Base-by-base conservation (phyloP, 2,797 vertebrate genomes). In the Neoniphon sammara region DNA sequence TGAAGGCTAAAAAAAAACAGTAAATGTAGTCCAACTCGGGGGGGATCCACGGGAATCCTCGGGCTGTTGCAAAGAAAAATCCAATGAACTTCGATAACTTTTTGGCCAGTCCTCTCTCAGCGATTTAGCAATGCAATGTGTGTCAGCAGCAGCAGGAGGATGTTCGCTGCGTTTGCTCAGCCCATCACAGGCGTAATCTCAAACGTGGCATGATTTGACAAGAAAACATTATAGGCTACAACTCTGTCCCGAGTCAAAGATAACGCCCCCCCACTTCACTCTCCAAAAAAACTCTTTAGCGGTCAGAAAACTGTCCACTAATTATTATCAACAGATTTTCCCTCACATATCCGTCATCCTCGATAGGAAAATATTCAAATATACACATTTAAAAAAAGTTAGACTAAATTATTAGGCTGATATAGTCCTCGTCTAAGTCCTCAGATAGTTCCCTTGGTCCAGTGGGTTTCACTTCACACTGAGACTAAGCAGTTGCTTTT, bases 161-260 rank as follows among this genome's bases (percentile, higher is more conserved):
- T 2, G 72, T 73, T 56, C 66, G 56, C 18, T 46, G 27, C 50
- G 50, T 34, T 53, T 42, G 81, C 73, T 88, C 84, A 81, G 77
- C 73, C 61, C 86, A 84, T 82, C 80, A 74, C 82, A 83, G 53
- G 85, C 85, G 74, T 60, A 20, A 82, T 88, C 86, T 88, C 64
- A 81, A 81, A 88, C 87, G 85, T 92, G 83, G 90, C 91, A 85
- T 81, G 71, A 79, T 58, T 75, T 54, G 23, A 18, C 70, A 71
- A 73, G 75, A 49, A 83, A 74, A 64, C 52, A 23, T 47, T 25
- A 70, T 27, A 34, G 31, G 31, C 31, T 34, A 25, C 20, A 59
- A 64, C 31, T 36, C 56, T 20, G 8, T 36, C 44, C 6, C 36
- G 10, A 71, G 62, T 59, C 30, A 52, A 1, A 70, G 72, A 78